Evolutionary conservation across 2,797 vertebrate genomes (phyloP), one percentile per base, ranked within the genome.

Genomic region (Oceanodroma leucorhoa): DNA sequence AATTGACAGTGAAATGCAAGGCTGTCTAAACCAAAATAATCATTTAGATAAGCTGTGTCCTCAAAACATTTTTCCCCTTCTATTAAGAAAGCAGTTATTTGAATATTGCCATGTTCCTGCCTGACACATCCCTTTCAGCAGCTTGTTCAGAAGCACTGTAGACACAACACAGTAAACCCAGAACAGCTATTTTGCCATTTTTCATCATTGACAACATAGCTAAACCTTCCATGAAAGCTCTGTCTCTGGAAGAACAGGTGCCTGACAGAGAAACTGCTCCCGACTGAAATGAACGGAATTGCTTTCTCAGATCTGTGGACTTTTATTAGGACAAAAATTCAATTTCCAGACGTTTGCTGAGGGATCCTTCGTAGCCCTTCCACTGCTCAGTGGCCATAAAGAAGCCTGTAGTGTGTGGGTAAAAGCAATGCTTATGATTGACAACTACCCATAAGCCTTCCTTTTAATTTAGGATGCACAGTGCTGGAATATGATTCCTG

Each of bases 1-100:
- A 96, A 89, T 51, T 89, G 89, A 76, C 45, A 83, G 57, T 58
- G 78, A 91, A 91, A 78, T 81, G 57, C 22, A 55, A 90, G 83
- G 82, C 84, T 92, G 82, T 75, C 62, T 58, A 79, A 90, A 90
- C 45, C 69, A 95, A 97, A 97, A 95, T 67, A 94, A 93, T 96
- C 21, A 90, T 96, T 96, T 93, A 77, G 75, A 89, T 87, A 86
- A 91, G 30, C 69, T 79, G 22, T 65, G 55, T 76, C 48, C 79
- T 95, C 90, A 86, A 90, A 95, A 67, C 20, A 32, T 40, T 87
- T 66, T 83, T 7, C 30, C 13, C 5, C 7, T 73, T 78, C 60
- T 89, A 11, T 83, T 86, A 64, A 84, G 93, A 20, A 93, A 81
- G 48, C 48, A 79, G 43, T 60, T 60, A 78, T 79, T 89, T 93